Conservation (phyloP, 2,797 vertebrate genomes). For the Peromyscus aztecus region DNA sequence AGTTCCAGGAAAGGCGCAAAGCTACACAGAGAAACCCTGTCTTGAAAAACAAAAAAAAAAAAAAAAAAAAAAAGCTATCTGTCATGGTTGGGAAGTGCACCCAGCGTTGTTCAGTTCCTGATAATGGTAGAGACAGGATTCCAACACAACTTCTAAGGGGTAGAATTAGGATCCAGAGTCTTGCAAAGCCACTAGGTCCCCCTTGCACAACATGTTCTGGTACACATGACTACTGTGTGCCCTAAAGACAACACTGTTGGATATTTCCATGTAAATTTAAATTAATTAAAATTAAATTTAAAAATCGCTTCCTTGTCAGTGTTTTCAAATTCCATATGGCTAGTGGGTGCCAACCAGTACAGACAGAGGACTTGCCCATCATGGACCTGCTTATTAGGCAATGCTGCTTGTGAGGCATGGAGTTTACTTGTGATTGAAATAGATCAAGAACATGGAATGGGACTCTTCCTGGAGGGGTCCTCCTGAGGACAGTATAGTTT, state of each 20-base stretch:
- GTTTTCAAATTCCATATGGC: not conserved
- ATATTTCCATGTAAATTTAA: not conserved
- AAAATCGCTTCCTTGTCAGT: not conserved
- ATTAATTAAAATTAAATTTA: not conserved
- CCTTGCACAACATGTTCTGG: not conserved
- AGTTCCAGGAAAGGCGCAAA: no score
- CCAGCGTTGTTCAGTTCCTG: not conserved
- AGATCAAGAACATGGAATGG: not conserved
- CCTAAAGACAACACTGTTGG: not conserved
- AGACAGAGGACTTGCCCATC: not conserved
- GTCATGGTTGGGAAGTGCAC: not conserved
- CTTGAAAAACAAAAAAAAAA: no score
- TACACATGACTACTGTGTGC: not conserved
- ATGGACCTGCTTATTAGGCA: not conserved
- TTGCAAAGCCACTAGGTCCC: not conserved
- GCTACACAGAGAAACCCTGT: no score
- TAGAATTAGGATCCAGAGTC: not conserved
- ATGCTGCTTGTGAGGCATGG: not conserved
- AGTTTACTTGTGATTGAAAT: not conserved
- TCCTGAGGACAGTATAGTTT: not conserved
- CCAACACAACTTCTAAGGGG: not conserved
- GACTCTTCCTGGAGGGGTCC: not conserved
- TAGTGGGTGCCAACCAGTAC: not conserved
- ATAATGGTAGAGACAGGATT: not conserved
- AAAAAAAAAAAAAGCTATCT: no score